These are phyloP conservation scores for Agrochola lota DNA, from an alignment of 2,888 invertebrate species.

Conservation along the genomic window DNA sequence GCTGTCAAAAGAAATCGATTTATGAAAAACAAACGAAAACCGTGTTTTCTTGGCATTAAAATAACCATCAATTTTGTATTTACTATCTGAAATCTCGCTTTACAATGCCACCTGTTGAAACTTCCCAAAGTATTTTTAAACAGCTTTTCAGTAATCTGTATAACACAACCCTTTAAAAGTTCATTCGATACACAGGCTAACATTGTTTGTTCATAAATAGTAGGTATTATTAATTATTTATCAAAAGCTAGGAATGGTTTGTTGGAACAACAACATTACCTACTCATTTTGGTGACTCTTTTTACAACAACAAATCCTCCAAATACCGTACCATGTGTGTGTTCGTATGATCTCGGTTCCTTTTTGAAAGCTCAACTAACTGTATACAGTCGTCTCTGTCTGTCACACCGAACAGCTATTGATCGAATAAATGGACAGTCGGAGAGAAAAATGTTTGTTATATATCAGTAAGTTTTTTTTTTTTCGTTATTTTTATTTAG, in stretches of 20 bases:
- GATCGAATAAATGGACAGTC: slow-evolving; percentile 6
- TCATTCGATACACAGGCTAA: background rate
- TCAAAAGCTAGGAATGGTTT: background rate
- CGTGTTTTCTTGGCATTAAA: background rate
- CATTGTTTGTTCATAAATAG: background rate
- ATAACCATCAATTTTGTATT: background rate
- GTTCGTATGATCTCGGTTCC: background rate
- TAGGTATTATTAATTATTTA: background rate
- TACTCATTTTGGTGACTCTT: background rate
- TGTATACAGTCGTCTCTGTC: slow-evolving; percentile 6
- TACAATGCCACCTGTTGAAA: background rate
- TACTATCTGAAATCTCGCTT: background rate
- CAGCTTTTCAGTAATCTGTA: background rate
- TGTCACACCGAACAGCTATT: background rate
- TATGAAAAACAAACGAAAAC: background rate
- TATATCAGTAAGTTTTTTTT: background rate
- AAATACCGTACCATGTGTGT: background rate
- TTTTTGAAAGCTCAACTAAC: background rate
- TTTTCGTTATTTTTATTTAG: background rate
- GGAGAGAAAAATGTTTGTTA: background rate
- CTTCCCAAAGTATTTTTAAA: background rate
- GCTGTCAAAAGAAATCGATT: background rate
- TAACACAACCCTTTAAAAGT: background rate
- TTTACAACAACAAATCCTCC: background rate
- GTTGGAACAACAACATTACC: background rate